phyloP scores from a whole-genome alignment of 2,888 invertebrate genomes.

The Cryptus viduatorius region DNA sequence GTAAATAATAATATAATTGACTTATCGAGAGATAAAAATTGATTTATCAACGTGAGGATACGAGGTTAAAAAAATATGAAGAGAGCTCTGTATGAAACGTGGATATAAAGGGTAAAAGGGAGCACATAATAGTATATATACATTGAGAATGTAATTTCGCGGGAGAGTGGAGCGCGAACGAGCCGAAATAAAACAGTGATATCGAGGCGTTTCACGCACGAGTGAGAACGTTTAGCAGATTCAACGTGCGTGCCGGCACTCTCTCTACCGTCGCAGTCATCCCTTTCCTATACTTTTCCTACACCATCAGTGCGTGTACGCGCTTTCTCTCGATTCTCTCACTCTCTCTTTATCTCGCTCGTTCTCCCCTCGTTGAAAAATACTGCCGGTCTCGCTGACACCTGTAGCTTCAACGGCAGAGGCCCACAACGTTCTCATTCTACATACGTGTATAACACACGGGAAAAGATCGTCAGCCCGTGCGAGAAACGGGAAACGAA shows the following conservation, averaged over 20 bases:
- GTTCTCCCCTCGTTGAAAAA: slow-evolving; percentile 83
- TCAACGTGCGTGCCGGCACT: slow-evolving; percentile 84
- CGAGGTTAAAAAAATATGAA: slow-evolving; percentile 57
- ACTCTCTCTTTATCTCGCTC: slow-evolving; percentile 73
- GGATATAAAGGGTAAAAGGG: slow-evolving; percentile 73
- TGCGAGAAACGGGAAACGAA: slow-evolving; percentile 10
- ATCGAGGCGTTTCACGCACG: slow-evolving; percentile 85
- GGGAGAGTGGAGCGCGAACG: slow-evolving; percentile 76
- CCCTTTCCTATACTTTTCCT: slow-evolving; percentile 71
- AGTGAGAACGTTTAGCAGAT: slow-evolving; percentile 84
- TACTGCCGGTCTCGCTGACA: slow-evolving; percentile 84
- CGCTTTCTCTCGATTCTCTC: slow-evolving; percentile 66
- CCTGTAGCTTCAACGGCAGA: slow-evolving; percentile 82
- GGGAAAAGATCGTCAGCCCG: slow-evolving; percentile 57
- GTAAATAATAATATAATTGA: slow-evolving; percentile 21
- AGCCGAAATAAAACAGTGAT: slow-evolving; percentile 84
- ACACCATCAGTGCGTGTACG: slow-evolving; percentile 53
- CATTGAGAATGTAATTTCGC: slow-evolving; percentile 73
- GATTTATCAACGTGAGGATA: slow-evolving; percentile 53
- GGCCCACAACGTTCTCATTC: slow-evolving; percentile 73
- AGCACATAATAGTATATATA: slow-evolving; percentile 59
- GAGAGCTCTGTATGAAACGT: slow-evolving; percentile 57
- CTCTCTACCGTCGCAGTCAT: slow-evolving; percentile 71
- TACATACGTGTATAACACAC: slow-evolving; percentile 80
- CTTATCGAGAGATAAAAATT: slow-evolving; percentile 53